Evolutionary conservation across 2,113 vertebrate species (phyloP).

Genomic region (Nothobranchius kuhntae): DNA sequence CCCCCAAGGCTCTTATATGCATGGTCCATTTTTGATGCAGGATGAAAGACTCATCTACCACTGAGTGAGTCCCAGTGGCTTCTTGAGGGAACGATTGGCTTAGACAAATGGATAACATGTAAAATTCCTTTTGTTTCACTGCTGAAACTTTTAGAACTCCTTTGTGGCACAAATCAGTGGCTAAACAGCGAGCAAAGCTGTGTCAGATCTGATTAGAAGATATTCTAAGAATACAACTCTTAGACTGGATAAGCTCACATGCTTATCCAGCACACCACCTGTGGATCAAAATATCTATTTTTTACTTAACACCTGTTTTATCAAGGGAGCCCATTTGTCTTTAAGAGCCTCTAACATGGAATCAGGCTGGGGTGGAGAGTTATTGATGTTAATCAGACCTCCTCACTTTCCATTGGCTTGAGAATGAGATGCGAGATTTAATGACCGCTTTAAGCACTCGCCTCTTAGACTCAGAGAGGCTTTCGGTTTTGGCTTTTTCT

Average conservation of each 20-base stretch:
- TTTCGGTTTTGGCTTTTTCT: slow-evolving; percentile 35
- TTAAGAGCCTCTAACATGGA: slow-evolving; percentile 67
- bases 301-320: slow-evolving; percentile 66
- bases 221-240: slow-evolving; percentile 52
- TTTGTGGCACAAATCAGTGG: neutral
- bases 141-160: too few relatives aligned
- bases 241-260: slow-evolving; percentile 51
- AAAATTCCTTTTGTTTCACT: too few relatives aligned
- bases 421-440: slow-evolving; percentile 46
- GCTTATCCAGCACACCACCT: slow-evolving; percentile 55
- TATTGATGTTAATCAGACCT: slow-evolving; percentile 69
- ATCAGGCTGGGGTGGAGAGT: slow-evolving; percentile 66
- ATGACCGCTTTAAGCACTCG: slow-evolving; percentile 54
- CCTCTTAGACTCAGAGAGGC: slow-evolving; percentile 25
- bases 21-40: too few relatives aligned
- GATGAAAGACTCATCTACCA: too few relatives aligned
- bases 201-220: slow-evolving; percentile 48
- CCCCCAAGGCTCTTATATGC: too few relatives aligned
- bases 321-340: slow-evolving; percentile 51
- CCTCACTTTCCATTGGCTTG: slow-evolving; percentile 48
- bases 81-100: too few relatives aligned
- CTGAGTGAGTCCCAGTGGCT: too few relatives aligned
- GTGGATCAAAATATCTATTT: slow-evolving; percentile 61
- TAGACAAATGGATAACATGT: too few relatives aligned
- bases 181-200: slow-evolving; percentile 11